Conservation (phyloP, 2,797 vertebrate species). For the Chiroxiphia lanceolata region DNA sequence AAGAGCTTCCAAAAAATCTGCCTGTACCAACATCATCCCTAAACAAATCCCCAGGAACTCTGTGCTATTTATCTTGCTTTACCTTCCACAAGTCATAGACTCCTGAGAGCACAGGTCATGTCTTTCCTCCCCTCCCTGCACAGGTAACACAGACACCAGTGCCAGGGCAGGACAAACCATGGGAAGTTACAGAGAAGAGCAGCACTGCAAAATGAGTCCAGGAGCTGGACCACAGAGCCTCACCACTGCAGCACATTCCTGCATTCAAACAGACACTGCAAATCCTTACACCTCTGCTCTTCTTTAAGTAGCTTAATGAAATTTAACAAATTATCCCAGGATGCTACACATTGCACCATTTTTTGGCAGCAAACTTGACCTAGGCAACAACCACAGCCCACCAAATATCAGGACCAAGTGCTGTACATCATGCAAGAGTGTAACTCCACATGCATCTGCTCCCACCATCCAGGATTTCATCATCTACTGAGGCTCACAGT, state of each 20-base stretch:
- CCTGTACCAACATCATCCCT: not conserved
- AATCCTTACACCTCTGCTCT: not conserved
- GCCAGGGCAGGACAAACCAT: not conserved
- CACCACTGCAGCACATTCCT: not conserved
- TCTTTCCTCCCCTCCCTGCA: not conserved
- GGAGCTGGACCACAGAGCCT: not conserved
- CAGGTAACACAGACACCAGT: not conserved
- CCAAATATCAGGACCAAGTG: not conserved
- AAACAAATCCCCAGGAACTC: not conserved
- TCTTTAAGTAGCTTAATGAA: not conserved
- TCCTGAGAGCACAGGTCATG: fast-evolving
- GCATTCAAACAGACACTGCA: fast-evolving
- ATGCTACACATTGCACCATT: not conserved
- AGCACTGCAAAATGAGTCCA: not conserved
- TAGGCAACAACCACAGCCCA: not conserved
- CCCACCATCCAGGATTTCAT: not conserved
- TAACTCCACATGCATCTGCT: not conserved
- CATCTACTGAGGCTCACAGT: not conserved
- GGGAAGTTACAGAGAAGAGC: not conserved
- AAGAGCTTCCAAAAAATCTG: not conserved
- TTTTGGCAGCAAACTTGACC: not conserved
- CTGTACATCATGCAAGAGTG: not conserved
- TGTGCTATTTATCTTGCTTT: not conserved
- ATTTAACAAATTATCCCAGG: not conserved
- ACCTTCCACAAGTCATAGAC: not conserved